Evolutionary conservation across 2,797 vertebrate species (phyloP).

Genomic region (Sebastes hopkinsi): DNA sequence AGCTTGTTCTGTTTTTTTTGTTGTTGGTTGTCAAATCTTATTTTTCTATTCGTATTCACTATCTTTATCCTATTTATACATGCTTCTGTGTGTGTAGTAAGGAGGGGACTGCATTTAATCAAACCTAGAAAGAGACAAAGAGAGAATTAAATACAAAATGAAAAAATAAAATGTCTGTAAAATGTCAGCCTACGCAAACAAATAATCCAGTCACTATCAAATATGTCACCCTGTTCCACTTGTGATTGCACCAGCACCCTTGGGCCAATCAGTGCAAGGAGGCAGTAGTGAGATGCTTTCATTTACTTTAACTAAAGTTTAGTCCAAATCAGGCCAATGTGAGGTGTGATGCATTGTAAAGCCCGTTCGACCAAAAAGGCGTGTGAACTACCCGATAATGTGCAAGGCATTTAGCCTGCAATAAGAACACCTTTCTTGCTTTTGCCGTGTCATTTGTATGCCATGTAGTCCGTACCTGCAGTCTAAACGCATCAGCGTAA

Average conservation of each 20-base stretch:
- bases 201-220: not conserved
- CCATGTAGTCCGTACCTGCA: too few relatives aligned
- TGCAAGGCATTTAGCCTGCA: too few relatives aligned
- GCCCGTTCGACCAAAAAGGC: too few relatives aligned
- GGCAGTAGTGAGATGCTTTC: not conserved
- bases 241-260: not conserved
- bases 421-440: too few relatives aligned
- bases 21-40: not conserved
- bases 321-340: not conserved
- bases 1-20: too few relatives aligned
- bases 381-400: too few relatives aligned
- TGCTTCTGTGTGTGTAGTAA: not conserved
- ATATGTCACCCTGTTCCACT: not conserved
- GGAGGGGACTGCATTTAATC: not conserved
- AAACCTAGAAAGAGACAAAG: not conserved
- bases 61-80: not conserved
- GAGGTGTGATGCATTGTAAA: not conserved
- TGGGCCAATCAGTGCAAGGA: not conserved
- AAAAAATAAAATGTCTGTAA: not conserved
- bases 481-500: too few relatives aligned
- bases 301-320: not conserved
- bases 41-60: not conserved
- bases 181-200: not conserved
- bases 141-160: not conserved
- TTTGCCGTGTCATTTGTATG: too few relatives aligned